Conservation (phyloP, 1,140 invertebrate species). For the Drosophila suzukii region DNA sequence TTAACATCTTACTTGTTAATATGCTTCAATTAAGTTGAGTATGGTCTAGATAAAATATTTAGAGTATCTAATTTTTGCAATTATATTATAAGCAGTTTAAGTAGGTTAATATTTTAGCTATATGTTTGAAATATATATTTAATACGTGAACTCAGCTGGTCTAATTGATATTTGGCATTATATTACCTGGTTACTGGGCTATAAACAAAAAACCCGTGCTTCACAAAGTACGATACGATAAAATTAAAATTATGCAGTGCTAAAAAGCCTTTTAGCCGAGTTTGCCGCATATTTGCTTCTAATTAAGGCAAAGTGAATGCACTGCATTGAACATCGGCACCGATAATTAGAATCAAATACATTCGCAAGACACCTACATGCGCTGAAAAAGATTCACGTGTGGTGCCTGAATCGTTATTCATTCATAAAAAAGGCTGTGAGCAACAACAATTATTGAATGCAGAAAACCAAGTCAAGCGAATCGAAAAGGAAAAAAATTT, state of each 20-base stretch:
- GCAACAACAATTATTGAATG: slow-evolving; percentile 50
- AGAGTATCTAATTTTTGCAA: too few relatives aligned
- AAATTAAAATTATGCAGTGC: slow-evolving; percentile 42
- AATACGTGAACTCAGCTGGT: neutral
- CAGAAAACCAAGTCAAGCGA: slow-evolving; percentile 54
- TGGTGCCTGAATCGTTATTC: slow-evolving; percentile 58
- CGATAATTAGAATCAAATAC: slow-evolving; percentile 12
- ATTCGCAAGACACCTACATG: slow-evolving; percentile 13
- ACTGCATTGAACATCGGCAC: slow-evolving; percentile 35
- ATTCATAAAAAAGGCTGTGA: slow-evolving; percentile 66
- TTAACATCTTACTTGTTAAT: neutral
- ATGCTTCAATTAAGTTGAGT: neutral
- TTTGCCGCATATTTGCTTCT: slow-evolving; percentile 19
- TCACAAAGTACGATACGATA: neutral
- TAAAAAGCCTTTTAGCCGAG: slow-evolving; percentile 40
- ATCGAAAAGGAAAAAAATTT: slow-evolving; percentile 17
- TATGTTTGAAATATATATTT: neutral
- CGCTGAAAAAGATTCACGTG: slow-evolving; percentile 23
- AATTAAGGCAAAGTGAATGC: slow-evolving; percentile 61
- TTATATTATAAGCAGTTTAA: too few relatives aligned
- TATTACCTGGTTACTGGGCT: neutral
- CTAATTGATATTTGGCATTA: neutral
- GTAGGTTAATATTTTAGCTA: too few relatives aligned
- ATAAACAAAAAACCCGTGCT: neutral
- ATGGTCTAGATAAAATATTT: neutral